Evolutionary conservation across 2,797 vertebrate species (phyloP), one percentile per base, ranked within the genome.

Genomic region (Morus bassanus): DNA sequence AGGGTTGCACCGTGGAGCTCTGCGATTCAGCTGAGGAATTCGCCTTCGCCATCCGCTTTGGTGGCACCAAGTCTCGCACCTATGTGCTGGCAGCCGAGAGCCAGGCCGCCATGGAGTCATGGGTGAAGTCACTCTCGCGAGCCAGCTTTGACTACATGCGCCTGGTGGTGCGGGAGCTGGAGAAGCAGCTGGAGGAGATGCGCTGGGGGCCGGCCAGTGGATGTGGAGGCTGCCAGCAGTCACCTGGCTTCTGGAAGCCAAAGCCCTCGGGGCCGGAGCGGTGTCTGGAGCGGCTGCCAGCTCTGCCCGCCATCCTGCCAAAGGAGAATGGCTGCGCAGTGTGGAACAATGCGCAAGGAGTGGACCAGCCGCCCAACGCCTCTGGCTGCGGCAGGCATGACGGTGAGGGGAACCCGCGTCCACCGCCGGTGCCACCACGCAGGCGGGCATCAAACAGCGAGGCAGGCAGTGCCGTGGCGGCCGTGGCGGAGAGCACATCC

Each of bases 101-200:
- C 98, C 99, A 99, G 88, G 98, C 91, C 0, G 98, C 98, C 95
- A 99, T 99, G 99, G 99, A 99, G 98, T 98, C 98, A 0, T 99
- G 99, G 99, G 99, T 99, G 96, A 99, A 99, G 97, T 98, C 99
- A 0, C 96, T 99, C 83, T 99, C 99, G 0, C 97, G 99, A 31
- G 99, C 99, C 97, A 99, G 99, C 98, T 99, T 99, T 11, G 98
- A 99, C 98, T 99, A 99, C 98, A 98, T 99, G 99, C 98, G 99
- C 46, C 97, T 99, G 96, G 99, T 99, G 96, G 99, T 99, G 97
- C 98, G 98, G 9, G 99, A 99, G 97, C 98, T 99, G 96, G 99
- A 99, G 98, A 98, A 98, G 97, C 99, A 99, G 97, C 97, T 99
- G 96, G 98, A 98, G 57, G 99, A 99, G 96, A 97, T 99, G 97